Evolutionary conservation across 2,888 invertebrate genomes (phyloP), one percentile per base, ranked within the genome.

Genomic region (Automeris io): DNA sequence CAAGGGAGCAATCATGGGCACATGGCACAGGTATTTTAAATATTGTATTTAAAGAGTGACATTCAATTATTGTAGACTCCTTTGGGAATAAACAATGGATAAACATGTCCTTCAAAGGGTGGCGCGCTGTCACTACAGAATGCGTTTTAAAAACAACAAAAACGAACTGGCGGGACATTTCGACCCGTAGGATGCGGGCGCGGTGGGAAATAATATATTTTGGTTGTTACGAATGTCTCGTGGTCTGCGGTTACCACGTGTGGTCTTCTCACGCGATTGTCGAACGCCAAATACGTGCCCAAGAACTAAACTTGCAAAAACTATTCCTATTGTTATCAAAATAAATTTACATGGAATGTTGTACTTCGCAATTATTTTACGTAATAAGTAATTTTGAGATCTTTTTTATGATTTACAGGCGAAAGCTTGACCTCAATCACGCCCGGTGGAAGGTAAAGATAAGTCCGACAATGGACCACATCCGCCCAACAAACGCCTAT

Each of bases 91-190:
- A 39, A 42, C 25, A 36, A 35, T 13, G 29, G 41, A 45, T 45
- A 49, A 47, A 50, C 51, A 47, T 41, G 47, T 43, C 48, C 39
- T 19, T 37, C 34, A 42, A 32, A 32, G 41, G 39, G 34, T 41
- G 40, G 37, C 34, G 37, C 29, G 19, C 12, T 29, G 29, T 29
- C 40, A 41, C 35, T 72, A 75, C 76, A 75, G 68, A 70, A 76
- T 64, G 63, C 51, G 40, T 61, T 71, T 61, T 63, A 49, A 57
- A 56, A 63, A 51, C 54, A 66, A 67, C 55, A 57, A 72, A 79
- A 79, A 79, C 72, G 79, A 78, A 81, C 75, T 73, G 41, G 45
- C 45, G 33, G 46, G 55, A 53, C 54, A 54, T 61, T 60, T 53
- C 49, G 58, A 42, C 50, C 47, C 49, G 44, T 38, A 60, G 61